These are phyloP conservation scores for Gonatopus flavifemur DNA, from an alignment of 1,140 invertebrate genomes.

Conservation along the genomic window DNA sequence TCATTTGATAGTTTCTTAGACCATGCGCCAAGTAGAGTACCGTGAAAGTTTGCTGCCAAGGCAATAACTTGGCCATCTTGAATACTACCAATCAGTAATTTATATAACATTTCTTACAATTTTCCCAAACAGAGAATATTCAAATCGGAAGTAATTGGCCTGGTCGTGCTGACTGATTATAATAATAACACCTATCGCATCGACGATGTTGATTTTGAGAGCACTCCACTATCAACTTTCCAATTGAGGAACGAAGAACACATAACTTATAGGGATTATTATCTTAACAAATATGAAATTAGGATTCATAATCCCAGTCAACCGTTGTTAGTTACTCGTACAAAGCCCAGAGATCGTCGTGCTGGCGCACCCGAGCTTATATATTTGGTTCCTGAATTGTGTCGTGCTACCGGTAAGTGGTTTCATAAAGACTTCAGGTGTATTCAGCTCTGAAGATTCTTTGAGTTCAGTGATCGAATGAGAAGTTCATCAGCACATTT, in stretches of 20 bases:
- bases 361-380: slow-evolving; percentile 64
- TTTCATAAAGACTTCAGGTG: background rate
- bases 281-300: slow-evolving; percentile 70
- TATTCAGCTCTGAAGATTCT: background rate
- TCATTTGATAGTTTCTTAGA: background rate
- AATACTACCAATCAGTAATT: no score
- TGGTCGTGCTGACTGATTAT: slow-evolving; percentile 68
- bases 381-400: slow-evolving; percentile 74
- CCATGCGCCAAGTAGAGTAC: no score
- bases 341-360: slow-evolving; percentile 65
- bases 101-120: slow-evolving; percentile 5
- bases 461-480: background rate
- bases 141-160: slow-evolving; percentile 57
- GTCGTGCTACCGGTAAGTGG: slow-evolving; percentile 65
- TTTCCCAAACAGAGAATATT: slow-evolving; percentile 47
- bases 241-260: slow-evolving; percentile 59
- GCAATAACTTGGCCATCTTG: no score
- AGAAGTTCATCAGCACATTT: background rate
- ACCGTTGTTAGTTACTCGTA: slow-evolving; percentile 65
- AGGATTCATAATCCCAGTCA: slow-evolving; percentile 61
- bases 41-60: no score
- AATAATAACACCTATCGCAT: slow-evolving; percentile 78
- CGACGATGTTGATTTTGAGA: slow-evolving; percentile 79
- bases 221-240: slow-evolving; percentile 72
- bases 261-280: slow-evolving; percentile 79